phyloP scores from a whole-genome alignment of 2,888 invertebrate genomes.

The Drosophila meridionalis region DNA sequence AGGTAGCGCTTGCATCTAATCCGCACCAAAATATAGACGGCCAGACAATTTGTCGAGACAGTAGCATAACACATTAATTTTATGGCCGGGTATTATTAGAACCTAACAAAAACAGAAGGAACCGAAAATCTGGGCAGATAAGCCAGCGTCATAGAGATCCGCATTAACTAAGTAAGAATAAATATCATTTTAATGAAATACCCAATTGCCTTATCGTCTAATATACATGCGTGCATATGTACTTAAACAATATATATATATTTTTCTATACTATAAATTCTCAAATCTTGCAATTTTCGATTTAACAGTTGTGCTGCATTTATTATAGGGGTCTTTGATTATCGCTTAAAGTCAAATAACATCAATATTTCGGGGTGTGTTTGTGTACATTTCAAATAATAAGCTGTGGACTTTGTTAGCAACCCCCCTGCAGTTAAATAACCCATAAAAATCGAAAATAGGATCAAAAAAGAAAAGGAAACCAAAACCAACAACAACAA shows the following conservation, averaged over 20 bases:
- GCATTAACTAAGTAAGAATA: conserved; percentile 60
- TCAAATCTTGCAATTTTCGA: not conserved
- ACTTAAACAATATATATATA: not conserved
- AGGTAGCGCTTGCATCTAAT: conserved; percentile 31
- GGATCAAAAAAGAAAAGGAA: conserved; percentile 2
- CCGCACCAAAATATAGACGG: conserved; percentile 36
- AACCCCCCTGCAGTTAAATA: conserved; percentile 45
- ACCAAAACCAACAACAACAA: conserved; percentile 7
- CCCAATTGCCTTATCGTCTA: conserved; percentile 47
- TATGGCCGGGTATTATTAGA: conserved; percentile 63
- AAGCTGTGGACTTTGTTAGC: conserved; percentile 38
- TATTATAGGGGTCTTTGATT: conserved; percentile 21
- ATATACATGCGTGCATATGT: not conserved
- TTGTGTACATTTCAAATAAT: conserved; percentile 20
- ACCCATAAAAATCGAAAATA: conserved; percentile 7
- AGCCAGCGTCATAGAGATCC: conserved; percentile 44
- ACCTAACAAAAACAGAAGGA: conserved; percentile 34
- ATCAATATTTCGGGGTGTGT: conserved; percentile 37
- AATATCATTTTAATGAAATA: conserved; percentile 71
- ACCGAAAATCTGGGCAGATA: conserved; percentile 50
- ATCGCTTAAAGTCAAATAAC: conserved; percentile 45
- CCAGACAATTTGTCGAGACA: conserved; percentile 64
- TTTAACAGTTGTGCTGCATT: conserved; percentile 1
- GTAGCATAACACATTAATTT: conserved; percentile 57
- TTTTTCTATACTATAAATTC: not conserved